These are phyloP conservation scores for Diachrysia chrysitis DNA, from an alignment of 2,888 invertebrate species.

Conservation along the genomic window DNA sequence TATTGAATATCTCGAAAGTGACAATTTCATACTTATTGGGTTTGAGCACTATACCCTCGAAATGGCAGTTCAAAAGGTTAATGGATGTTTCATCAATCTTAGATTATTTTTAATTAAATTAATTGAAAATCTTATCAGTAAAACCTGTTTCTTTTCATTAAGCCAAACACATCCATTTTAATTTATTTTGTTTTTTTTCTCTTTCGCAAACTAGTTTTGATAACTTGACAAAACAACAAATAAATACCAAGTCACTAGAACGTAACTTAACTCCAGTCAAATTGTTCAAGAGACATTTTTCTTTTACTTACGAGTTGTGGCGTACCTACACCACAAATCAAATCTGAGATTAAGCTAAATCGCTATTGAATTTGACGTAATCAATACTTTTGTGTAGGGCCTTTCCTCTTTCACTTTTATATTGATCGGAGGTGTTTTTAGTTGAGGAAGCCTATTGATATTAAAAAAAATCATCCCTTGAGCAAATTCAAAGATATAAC, in stretches of 20 bases:
- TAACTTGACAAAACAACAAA: too few relatives aligned
- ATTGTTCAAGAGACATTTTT: not conserved
- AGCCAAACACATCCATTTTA: not conserved
- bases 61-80: conserved; percentile 32
- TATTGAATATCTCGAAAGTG: too few relatives aligned
- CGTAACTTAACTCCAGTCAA: not conserved
- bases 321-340: not conserved
- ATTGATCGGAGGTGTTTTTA: not conserved
- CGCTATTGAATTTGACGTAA: not conserved
- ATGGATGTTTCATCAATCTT: conserved; percentile 17
- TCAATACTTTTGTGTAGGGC: conserved; percentile 2
- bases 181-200: not conserved
- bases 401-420: not conserved
- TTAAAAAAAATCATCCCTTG: not conserved
- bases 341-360: not conserved
- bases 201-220: not conserved
- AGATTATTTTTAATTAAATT: conserved; percentile 20
- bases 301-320: not conserved
- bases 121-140: conserved; percentile 14
- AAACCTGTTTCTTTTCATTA: conserved; percentile 9
- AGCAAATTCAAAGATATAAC: not conserved
- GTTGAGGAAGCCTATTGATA: not conserved
- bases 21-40: too few relatives aligned
- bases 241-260: not conserved
- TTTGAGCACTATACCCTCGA: too few relatives aligned